Evolutionary conservation across 2,797 vertebrate genomes (phyloP).

Genomic region (Cirrhinus mrigala): DNA sequence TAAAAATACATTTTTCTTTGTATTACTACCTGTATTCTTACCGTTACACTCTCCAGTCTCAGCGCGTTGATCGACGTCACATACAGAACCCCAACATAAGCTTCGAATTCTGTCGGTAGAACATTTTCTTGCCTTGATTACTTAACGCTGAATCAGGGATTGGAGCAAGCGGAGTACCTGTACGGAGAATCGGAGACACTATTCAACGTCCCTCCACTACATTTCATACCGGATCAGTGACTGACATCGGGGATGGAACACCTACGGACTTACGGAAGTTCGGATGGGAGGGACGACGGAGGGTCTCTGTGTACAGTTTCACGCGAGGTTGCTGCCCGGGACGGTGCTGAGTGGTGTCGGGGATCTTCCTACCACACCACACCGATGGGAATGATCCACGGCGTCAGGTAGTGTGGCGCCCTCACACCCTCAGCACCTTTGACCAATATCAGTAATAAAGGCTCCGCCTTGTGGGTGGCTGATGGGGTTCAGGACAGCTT

Average conservation of each 20-base stretch:
- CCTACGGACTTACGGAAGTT: not conserved
- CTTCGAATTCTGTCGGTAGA: too few relatives aligned
- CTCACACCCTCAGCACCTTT: not conserved
- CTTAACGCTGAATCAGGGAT: not conserved
- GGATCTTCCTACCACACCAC: not conserved
- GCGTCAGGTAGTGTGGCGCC: not conserved
- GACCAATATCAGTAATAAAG: not conserved
- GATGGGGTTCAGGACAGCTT: too few relatives aligned
- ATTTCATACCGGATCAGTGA: too few relatives aligned
- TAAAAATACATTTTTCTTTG: too few relatives aligned
- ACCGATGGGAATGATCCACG: not conserved
- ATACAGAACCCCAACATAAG: not conserved
- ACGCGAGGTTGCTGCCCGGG: not conserved
- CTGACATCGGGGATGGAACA: too few relatives aligned
- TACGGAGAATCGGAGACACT: too few relatives aligned
- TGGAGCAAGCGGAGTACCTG: too few relatives aligned
- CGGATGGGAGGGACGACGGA: not conserved
- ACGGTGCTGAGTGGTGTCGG: not conserved
- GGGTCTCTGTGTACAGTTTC: not conserved
- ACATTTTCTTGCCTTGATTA: too few relatives aligned
- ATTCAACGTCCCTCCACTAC: too few relatives aligned
- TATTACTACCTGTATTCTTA: too few relatives aligned
- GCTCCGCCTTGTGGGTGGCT: not conserved
- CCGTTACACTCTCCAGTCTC: too few relatives aligned
- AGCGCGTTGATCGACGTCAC: too few relatives aligned